Conservation (phyloP, 2,888 invertebrate species). For the Hydraecia micacea region DNA sequence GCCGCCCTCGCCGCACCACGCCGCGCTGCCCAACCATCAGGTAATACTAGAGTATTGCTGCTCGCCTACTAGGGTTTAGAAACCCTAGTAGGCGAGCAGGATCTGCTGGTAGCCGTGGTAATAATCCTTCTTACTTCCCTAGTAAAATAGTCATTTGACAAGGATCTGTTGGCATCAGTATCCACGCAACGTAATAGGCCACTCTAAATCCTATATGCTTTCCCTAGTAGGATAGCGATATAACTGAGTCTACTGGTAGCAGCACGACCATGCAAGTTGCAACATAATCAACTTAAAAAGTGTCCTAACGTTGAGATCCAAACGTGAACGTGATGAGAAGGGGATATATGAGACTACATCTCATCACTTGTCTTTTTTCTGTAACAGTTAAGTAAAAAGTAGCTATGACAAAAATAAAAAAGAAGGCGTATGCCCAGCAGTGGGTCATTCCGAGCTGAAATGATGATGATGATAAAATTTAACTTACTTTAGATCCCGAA, state of each 20-base stretch:
- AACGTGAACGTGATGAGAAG: neutral
- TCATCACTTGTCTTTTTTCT: neutral
- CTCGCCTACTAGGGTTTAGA: no score
- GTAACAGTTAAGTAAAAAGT: neutral
- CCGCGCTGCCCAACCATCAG: constrained; percentile 73
- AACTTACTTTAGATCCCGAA: neutral
- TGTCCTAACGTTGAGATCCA: neutral
- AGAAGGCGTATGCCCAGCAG: no score
- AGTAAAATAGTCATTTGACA: no score
- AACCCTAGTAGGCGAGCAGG: no score
- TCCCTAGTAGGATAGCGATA: neutral
- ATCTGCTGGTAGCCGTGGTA: neutral
- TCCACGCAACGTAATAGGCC: neutral
- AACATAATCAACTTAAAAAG: neutral
- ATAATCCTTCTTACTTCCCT: neutral
- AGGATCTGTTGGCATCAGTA: neutral
- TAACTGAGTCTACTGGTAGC: neutral
- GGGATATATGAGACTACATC: no score
- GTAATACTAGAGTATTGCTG: no score
- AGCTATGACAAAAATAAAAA: no score
- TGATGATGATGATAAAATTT: no score
- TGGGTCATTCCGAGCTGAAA: no score
- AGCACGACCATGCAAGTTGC: no score
- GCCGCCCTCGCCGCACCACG: constrained; percentile 78
- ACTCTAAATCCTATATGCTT: neutral